Base-by-base conservation (phyloP, 2,888 invertebrate species). In the Pseudococcus viburni region DNA sequence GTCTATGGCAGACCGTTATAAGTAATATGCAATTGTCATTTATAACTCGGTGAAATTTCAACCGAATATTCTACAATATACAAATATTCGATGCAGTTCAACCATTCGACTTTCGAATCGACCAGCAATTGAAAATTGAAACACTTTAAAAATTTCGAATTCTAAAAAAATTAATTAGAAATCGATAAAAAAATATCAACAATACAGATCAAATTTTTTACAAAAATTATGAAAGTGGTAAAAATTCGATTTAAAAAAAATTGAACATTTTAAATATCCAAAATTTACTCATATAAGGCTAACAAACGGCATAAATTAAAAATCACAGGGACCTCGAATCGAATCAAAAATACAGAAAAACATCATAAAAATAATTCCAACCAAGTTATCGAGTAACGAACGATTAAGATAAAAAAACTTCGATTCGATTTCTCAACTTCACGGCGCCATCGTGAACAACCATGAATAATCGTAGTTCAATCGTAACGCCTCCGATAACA, bases 401-500 rank as follows among this genome's bases (percentile, higher is more conserved):
- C 19, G n/a, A 42, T 42, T 42, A 42, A 73, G 73, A 39, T 73
- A 8, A 73, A 33, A 73, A 39, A 73, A 33, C 9, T 8, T 73
- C 39, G 33, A 39, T 73, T 73, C 73, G 73, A 73, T 73, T 73
- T 73, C 73, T 33, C 33, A 33, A 39, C 73, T 73, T 73, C 73
- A 73, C 33, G 73, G 73, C 73, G 73, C 73, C 73, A 73, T 73
- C 73, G n/a, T 17, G 17, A 73, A 73, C 11, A 26, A 73, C 73
- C 73, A 73, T 73, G 73, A 73, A 39, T 33, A 73, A 73, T 73
- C 73, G 73, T 73, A 73, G 17, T 73, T 73, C 33, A 19, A 33
- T 73, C 19, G 73, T 73, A 33, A 73, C 73, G 73, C 73, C 73
- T 73, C 73, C 39, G 73, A 73, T 73, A 73, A 33, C 73, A 73